phyloP scores from a whole-genome alignment of 1,140 invertebrate species.

The Pteromalus puparum region DNA sequence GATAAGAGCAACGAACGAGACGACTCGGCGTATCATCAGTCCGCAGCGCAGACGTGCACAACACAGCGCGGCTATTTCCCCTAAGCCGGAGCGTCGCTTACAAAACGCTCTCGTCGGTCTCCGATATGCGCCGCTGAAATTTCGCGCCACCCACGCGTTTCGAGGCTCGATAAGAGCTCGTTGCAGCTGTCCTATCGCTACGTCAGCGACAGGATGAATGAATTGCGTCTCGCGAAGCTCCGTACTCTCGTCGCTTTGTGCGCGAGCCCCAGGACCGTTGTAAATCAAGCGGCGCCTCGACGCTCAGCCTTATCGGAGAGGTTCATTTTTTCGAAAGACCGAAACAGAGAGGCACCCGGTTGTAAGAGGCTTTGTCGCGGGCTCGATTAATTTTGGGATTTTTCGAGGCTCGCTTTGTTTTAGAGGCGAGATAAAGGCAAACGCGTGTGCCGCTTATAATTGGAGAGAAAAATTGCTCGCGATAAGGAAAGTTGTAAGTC shows the following conservation, averaged over 20 bases:
- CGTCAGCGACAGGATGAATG: background rate
- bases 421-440: background rate
- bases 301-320: background rate
- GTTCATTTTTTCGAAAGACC: background rate
- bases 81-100: no score
- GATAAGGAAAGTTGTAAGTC: background rate
- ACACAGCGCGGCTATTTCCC: no score
- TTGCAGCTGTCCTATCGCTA: background rate
- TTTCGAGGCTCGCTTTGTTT: background rate
- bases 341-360: background rate
- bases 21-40: no score
- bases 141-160: background rate
- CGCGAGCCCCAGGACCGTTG: background rate
- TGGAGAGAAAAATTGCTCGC: background rate
- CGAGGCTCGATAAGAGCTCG: background rate
- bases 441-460: background rate
- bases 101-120: background rate
- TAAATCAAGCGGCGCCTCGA: constrained; percentile 34
- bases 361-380: no score
- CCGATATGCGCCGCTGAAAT: background rate
- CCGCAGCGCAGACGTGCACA: no score
- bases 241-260: background rate
- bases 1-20: no score
- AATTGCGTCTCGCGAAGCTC: constrained; percentile 6
- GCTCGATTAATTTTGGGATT: background rate